Evolutionary conservation across 2,888 invertebrate species (phyloP), one percentile per base, ranked within the genome.

Genomic region (Eulithis prunata): DNA sequence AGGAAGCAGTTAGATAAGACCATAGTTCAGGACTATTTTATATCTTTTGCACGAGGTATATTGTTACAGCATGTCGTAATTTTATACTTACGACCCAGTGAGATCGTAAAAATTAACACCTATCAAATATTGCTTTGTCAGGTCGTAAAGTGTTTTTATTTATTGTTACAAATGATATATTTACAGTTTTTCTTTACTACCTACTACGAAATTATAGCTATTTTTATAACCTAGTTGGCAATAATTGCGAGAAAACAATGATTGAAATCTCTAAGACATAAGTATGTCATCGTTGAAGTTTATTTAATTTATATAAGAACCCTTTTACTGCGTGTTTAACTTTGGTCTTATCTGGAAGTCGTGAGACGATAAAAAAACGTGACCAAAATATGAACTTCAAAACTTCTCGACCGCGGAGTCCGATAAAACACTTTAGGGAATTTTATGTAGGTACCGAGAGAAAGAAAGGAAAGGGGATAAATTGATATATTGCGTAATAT

Each of bases 41-140:
- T 72, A 78, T 71, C 86, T 72, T 80, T 83, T 83, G 81, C 86
- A 84, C 78, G 79, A 76, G 59, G 63, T 65, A 47, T 51, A 66
- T 67, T 72, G 76, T 77, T 76, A 78, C 70, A 59, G 60, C 64
- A 65, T 53, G 65, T 71, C 75, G 74, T 80, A 74, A 76, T 79
- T 79, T 84, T 32, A 32, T 32, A 32, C 32, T 81, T 84, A 82
- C 75, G 78, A 75, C 38, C 67, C 57, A 60, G 59, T 60, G 66
- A 36, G 10, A 66, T 75, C 78, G 72, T 85, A 86, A 85, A 84
- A 76, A 66, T 69, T 73, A 77, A 78, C 75, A 80, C 78, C 78
- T 80, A 82, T 77, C 78, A 79, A 82, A 81, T 80, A 79, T 78
- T 78, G 78, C 73, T 76, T 77, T 78, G 78, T 75, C 74, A 73